Evolutionary conservation across 2,888 invertebrate species (phyloP), one percentile per base, ranked within the genome.

Genomic region (Ectemnius continuus): DNA sequence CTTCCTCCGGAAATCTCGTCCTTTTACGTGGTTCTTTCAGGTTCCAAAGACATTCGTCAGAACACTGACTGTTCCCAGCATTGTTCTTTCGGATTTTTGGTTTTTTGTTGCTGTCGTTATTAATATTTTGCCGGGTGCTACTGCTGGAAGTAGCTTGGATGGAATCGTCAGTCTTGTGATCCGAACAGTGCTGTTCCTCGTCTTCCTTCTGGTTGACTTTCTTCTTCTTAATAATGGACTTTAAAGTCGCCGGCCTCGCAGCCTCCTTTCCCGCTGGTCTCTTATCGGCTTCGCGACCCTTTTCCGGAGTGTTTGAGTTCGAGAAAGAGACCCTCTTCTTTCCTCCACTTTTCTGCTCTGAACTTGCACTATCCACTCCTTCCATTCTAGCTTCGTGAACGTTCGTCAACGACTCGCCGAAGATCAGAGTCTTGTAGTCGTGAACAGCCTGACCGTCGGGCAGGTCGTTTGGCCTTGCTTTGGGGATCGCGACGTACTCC

Each of bases 311-410:
- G 68, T 28, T 70, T 46, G 59, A 4, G 13, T 56, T 69, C 2
- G 67, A 77, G 18, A 86, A 86, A 0, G 86, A 86, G 0, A 86
- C 86, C 36, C 73, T 86, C 48, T 86, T 86, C 67, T 80, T 84
- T 0, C 13, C 64, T 11, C 20, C 11, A 8, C 47, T 56, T 5
- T 48, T 64, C 28, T 11, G 5, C 0, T 13, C 56, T 20, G 4
- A 67, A 23, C 8, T 20, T 1, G 16, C 14, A 1, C 6, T 45
- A 1, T 66, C 65, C 4, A 58, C 18, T 5, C 68, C 73, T 2
- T 77, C 73, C 4, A 57, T 57, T 0, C 14, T n/a, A 0, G 64
- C 60, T 36, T 58, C 61, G 47, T 18, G 57, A 13, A 61, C n/a
- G 47, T 28, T 47, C 28, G 28, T 73, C 47, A 58, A 73, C 20